Evolutionary conservation across 2,797 vertebrate genomes (phyloP).

Genomic region (Acropternis orthonyx): DNA sequence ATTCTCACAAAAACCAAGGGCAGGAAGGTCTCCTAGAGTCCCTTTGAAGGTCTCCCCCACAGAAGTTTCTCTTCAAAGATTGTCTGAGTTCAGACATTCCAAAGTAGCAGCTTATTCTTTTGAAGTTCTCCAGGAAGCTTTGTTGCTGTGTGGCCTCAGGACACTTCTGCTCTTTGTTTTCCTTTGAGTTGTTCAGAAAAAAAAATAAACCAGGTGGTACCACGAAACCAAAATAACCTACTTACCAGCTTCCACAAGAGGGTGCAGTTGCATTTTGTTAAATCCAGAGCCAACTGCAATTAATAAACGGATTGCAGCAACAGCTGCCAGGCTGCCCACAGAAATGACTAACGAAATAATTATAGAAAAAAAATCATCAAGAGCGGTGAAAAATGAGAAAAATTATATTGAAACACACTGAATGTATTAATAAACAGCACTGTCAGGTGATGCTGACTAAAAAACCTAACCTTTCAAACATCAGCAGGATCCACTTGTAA

Average conservation of each 20-base stretch:
- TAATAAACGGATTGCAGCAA: not conserved
- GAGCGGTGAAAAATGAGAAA: not conserved
- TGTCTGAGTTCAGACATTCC: not conserved
- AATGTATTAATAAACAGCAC: not conserved
- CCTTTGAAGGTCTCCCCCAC: constrained; percentile 7
- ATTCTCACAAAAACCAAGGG: not conserved
- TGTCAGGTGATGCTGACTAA: not conserved
- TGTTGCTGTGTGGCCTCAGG: constrained; percentile 25
- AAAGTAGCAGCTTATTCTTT: not conserved
- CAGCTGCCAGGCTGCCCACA: constrained; percentile 14
- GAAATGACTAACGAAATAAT: constrained; percentile 20
- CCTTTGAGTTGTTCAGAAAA: not conserved
- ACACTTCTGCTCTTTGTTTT: constrained; percentile 34
- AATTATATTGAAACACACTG: not conserved
- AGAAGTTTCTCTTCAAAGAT: constrained; percentile 14
- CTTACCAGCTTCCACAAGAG: constrained; percentile 53
- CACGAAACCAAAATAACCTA: not conserved
- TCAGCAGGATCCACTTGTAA: not conserved
- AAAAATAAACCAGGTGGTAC: not conserved
- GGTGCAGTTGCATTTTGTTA: constrained; percentile 49
- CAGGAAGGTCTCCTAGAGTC: not conserved
- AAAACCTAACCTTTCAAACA: not conserved
- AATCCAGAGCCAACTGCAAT: not conserved
- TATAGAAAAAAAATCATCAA: not conserved
- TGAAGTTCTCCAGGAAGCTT: not conserved